Base-by-base conservation (phyloP, 1,140 invertebrate genomes). In the Zelostemma sp. region DNA sequence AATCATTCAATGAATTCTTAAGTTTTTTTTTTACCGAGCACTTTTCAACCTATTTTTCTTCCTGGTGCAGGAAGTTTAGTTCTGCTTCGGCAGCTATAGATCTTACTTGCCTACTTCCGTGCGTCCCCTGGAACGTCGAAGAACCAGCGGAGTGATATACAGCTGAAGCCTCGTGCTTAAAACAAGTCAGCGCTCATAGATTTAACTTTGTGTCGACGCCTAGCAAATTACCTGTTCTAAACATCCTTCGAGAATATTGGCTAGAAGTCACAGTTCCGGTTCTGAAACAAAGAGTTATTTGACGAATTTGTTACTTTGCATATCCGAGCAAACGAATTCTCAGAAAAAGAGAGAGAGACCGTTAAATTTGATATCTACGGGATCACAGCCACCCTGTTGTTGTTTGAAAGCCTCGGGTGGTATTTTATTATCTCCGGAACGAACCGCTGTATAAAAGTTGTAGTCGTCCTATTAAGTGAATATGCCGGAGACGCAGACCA, bases 391-490 rank as follows among this genome's bases (percentile, higher is more conserved):
- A 49, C 45, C 51, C 48, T 65, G 61, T 72, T 73, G 60, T 73
- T 73, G 68, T 73, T 69, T 62, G 64, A 55, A 60, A 64, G 56
- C 57, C 49, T 21, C 45, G 56, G 40, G 51, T 33, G 41, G 58
- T 74, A 74, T 74, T 78, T 78, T 78, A 78, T 76, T 74, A 73
- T 68, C 58, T 47, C 58, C 63, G 58, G 62, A 61, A 79, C 78
- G 69, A 78, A 80, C 76, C 70, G 67, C 54, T 69, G 74, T 79
- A 79, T 75, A 75, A 81, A 81, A 79, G 69, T 70, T 71, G 75
- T 80, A 78, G 77, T 74, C 76, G 62, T 80, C 60, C 68, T 64
- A 78, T 80, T 80, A 70, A 81, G 69, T 75, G 72, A 61, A 79
- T 72, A 68, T 56, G 72, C 59, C 58, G 69, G 69, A 73, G 76